Conservation (phyloP, 64 coral and sea anemone species). For the Platygyra sinensis region DNA sequence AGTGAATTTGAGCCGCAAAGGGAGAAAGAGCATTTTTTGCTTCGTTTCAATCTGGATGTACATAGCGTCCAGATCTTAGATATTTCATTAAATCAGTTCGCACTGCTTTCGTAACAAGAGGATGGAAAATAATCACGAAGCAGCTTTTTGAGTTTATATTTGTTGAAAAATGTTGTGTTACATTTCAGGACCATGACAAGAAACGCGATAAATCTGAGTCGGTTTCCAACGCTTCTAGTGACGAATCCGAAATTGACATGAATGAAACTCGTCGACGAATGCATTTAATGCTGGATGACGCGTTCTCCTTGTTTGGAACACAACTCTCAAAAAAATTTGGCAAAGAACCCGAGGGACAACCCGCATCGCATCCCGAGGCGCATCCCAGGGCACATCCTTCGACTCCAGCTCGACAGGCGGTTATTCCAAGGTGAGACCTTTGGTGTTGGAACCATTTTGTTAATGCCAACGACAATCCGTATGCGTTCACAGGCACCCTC, state of each 20-base stretch:
- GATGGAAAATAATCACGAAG: no score
- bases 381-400: background rate
- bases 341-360: constrained; percentile 33
- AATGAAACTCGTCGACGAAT: constrained; percentile 86
- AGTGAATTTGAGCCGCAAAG: no score
- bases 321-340: constrained; percentile 45
- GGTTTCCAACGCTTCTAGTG: constrained; percentile 49
- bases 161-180: background rate
- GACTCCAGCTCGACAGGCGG: background rate
- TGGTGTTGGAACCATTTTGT: background rate
- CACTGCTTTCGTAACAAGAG: no score
- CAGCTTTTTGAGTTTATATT: no score
- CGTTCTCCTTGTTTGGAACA: constrained; percentile 77
- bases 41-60: no score
- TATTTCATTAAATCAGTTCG: no score
- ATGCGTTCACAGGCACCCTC: no score
- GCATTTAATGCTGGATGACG: constrained; percentile 88
- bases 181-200: constrained; percentile 21
- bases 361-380: background rate
- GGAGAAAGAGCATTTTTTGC: no score
- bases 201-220: constrained; percentile 6
- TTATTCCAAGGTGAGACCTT: constrained; percentile 18
- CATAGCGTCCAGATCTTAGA: no score
- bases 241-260: constrained; percentile 92
- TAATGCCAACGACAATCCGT: no score